Conservation (phyloP, 2,888 invertebrate genomes). For the Rhagonycha lutea region DNA sequence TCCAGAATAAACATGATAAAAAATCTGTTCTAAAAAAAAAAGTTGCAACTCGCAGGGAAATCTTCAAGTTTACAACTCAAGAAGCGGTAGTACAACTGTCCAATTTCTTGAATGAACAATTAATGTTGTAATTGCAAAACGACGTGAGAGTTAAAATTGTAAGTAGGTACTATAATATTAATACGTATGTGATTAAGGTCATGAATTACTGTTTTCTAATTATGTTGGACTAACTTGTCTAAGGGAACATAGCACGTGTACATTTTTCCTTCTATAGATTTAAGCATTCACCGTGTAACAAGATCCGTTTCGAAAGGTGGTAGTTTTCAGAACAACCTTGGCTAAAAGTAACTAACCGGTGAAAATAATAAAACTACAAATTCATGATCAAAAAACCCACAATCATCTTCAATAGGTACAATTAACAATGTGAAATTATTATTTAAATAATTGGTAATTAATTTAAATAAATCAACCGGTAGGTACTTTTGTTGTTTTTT, state of each 20-base stretch:
- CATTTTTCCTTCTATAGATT: not conserved
- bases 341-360: not conserved
- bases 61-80: not conserved
- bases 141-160: not conserved
- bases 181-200: not conserved
- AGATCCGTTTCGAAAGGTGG: conserved; percentile 2
- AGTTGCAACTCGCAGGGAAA: not conserved
- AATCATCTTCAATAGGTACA: not conserved
- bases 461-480: not conserved
- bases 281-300: not conserved
- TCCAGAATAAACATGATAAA: not conserved
- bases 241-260: not conserved
- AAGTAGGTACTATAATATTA: not conserved
- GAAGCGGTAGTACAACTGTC: no score
- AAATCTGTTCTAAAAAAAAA: not conserved
- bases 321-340: not conserved
- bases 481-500: not conserved
- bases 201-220: not conserved
- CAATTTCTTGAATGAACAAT: not conserved
- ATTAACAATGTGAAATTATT: not conserved
- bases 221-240: not conserved
- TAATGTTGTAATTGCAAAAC: not conserved
- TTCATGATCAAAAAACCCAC: not conserved
- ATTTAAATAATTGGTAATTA: not conserved
- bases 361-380: not conserved